Evolutionary conservation across 2,113 vertebrate species (phyloP).

Genomic region (Carlito syrichta): DNA sequence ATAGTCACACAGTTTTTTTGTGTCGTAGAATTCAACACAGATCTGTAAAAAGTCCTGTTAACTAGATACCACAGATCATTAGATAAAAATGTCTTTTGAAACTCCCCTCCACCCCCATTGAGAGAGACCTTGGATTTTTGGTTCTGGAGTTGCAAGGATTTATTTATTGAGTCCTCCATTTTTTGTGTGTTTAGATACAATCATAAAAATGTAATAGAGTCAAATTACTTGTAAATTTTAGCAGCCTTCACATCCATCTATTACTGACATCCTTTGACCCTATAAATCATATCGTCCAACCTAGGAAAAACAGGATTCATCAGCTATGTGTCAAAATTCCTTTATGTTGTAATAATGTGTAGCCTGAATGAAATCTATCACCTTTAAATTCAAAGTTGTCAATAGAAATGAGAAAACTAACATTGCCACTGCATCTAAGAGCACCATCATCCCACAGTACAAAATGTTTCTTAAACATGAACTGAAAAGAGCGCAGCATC

Average conservation of each 20-base stretch:
- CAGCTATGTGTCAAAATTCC: slow-evolving; percentile 22
- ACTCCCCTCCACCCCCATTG: rapidly evolving
- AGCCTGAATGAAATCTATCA: slow-evolving; percentile 29
- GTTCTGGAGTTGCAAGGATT: not conserved
- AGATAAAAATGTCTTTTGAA: not conserved
- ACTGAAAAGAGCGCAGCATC: not conserved
- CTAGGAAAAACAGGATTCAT: not conserved
- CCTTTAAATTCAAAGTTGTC: not conserved
- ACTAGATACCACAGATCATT: not conserved
- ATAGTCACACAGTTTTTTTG: not conserved
- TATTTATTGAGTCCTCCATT: not conserved
- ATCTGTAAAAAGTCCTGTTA: not conserved
- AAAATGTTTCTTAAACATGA: not conserved
- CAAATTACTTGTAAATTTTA: slow-evolving; percentile 33
- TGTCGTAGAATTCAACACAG: not conserved
- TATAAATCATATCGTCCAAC: slow-evolving; percentile 32
- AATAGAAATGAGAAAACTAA: not conserved
- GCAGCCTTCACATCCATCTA: slow-evolving; percentile 3
- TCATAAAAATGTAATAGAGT: slow-evolving; percentile 18
- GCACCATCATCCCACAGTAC: rapidly evolving
- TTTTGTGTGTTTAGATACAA: not conserved
- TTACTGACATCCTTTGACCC: not conserved
- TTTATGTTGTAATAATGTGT: slow-evolving; percentile 25
- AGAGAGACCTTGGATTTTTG: not conserved
- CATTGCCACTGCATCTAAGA: not conserved